Conservation (phyloP, 2,113 vertebrate genomes). For the Melanocharis versteri region DNA sequence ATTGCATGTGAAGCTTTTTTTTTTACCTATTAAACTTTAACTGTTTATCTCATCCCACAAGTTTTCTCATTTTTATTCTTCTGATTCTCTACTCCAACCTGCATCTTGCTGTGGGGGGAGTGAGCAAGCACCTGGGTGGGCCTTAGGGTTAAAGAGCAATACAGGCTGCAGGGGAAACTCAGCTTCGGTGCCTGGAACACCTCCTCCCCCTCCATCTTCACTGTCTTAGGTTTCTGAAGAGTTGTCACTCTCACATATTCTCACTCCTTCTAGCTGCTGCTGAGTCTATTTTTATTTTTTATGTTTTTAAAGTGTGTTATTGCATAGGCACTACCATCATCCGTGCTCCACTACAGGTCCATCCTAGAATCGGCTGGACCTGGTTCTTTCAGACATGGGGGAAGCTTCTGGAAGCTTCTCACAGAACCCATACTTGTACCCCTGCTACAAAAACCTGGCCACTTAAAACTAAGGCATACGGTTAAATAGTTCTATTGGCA, state of each 20-base stretch:
- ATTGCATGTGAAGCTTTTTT: neutral
- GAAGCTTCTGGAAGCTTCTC: neutral
- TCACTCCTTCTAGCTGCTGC: neutral
- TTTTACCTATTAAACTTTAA: neutral
- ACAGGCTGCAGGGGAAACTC: neutral
- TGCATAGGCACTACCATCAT: neutral
- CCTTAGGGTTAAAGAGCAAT: neutral
- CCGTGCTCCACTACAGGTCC: fast-evolving
- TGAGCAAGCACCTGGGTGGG: neutral
- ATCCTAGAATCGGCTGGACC: neutral
- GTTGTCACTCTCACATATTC: neutral
- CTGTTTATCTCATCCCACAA: neutral
- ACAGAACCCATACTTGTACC: neutral
- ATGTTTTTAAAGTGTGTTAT: neutral
- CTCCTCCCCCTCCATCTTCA: neutral
- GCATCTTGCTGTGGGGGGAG: neutral
- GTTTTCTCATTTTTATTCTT: neutral
- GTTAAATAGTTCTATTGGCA: neutral
- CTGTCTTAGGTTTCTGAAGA: neutral
- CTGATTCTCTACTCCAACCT: neutral
- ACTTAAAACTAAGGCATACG: neutral
- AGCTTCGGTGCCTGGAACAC: fast-evolving
- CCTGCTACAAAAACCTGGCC: neutral
- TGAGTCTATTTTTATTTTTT: neutral
- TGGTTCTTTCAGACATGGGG: neutral